Percentiles rank a stretch among this genome's conserved stretches.
Evolutionary conservation across 2,888 invertebrate species (phyloP).

Genomic region (Hemistola chrysoprasaria): DNA sequence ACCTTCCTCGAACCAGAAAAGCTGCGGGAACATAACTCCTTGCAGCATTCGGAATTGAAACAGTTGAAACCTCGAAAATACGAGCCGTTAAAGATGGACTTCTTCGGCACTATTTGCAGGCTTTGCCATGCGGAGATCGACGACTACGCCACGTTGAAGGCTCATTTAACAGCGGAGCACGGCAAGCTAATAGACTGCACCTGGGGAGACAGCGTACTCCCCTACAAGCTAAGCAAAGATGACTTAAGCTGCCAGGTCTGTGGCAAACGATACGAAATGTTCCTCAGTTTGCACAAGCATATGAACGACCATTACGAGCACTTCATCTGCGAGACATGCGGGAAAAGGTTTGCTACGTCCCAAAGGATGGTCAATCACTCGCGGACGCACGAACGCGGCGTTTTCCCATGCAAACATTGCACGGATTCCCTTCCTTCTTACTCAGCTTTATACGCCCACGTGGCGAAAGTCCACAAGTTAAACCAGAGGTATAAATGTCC

Average conservation of each 20-base stretch:
- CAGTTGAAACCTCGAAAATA: conserved; percentile 64
- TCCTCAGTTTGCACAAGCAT: conserved; percentile 68
- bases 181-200: conserved; percentile 55
- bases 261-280: conserved; percentile 70
- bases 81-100: conserved; percentile 72
- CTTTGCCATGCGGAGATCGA: conserved; percentile 51
- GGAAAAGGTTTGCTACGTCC: conserved; percentile 66
- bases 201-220: conserved; percentile 66
- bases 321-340: conserved; percentile 73
- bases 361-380: conserved; percentile 70
- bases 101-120: conserved; percentile 56
- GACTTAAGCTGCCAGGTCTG: conserved; percentile 68
- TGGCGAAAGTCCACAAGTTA: conserved; percentile 60
- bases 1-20: conserved; percentile 69
- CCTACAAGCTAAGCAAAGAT: conserved; percentile 67
- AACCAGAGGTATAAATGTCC: conserved; percentile 75
- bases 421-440: conserved; percentile 57
- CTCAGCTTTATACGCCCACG: conserved; percentile 61
- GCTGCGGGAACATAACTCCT: conserved; percentile 59
- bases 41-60: conserved; percentile 50
- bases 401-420: conserved; percentile 68
- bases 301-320: conserved; percentile 76
- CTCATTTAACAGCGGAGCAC: conserved; percentile 55
- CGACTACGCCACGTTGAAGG: conserved; percentile 57
- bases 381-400: conserved; percentile 62